These are phyloP conservation scores for Digitonthophagus gazella DNA, from an alignment of 2,888 invertebrate species.

Conservation along the genomic window DNA sequence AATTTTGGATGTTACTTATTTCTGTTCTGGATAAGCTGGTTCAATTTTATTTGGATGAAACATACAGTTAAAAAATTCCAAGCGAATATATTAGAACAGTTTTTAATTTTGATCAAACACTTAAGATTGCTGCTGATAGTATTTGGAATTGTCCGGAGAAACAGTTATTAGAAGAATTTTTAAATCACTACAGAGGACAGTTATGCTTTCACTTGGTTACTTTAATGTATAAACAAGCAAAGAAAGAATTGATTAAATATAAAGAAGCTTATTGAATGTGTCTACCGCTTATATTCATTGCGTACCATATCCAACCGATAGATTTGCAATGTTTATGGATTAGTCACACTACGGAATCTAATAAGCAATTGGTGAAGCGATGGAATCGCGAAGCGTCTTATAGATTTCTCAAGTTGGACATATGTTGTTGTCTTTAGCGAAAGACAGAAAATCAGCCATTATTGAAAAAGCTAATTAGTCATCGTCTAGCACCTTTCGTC, in stretches of 20 bases:
- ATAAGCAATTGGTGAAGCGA: conserved; percentile 56
- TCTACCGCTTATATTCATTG: conserved; percentile 64
- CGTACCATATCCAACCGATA: conserved; percentile 62
- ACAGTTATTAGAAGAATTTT: conserved; percentile 60
- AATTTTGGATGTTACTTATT: conserved; percentile 66
- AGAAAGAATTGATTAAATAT: conserved; percentile 69
- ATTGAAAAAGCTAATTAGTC: conserved; percentile 60
- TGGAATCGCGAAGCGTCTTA: conserved; percentile 71
- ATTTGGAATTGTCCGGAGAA: conserved; percentile 48
- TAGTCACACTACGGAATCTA: conserved; percentile 56
- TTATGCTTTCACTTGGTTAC: conserved; percentile 74
- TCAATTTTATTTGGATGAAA: conserved; percentile 57
- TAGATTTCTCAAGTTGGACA: conserved; percentile 74
- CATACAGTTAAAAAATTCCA: conserved; percentile 52
- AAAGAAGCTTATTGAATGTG: conserved; percentile 61
- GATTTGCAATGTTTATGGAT: conserved; percentile 65
- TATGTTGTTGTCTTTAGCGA: conserved; percentile 62
- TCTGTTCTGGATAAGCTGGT: conserved; percentile 66
- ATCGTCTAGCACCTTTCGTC: no score
- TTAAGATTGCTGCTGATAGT: conserved; percentile 56
- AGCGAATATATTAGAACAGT: conserved; percentile 59
- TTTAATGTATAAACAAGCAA: conserved; percentile 72
- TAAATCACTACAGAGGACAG: conserved; percentile 75
- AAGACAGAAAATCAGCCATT: conserved; percentile 57
- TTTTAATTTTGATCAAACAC: conserved; percentile 74